Base-by-base conservation (phyloP, 2,113 vertebrate species). In the Gobius niger region DNA sequence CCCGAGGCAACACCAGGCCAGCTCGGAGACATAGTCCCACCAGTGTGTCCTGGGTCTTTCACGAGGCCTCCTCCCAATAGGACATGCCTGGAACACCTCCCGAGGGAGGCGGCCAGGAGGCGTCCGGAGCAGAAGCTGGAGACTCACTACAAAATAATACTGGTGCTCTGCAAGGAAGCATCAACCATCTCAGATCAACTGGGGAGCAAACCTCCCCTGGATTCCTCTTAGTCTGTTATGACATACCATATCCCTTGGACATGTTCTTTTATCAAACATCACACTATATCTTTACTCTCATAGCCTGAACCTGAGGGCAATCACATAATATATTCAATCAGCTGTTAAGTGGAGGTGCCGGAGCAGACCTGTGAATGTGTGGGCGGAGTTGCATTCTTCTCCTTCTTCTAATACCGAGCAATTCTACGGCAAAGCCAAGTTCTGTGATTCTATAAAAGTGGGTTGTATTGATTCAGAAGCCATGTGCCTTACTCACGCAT, bases 251-350 rank as follows among this genome's bases (percentile, higher is more conserved):
- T 24, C 16, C 19, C 18, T 54, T 54, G n/a, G 15, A 15, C 9
- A 54, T 24, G 18, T 9, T 24, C 4, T 19, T 54, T 11, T 24
- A 19, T 11, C 24, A 2, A 16, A 54, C 40, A 41, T 41, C 7
- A 60, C 40, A 56, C 40, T n/a, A 60, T 41, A 19, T n/a, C 60
- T 46, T 16, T 18, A 15, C 12, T 63, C 16, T 63, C 13, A 10
- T 46, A 42, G 4, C 42, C 44, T 63, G 60, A 63, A 63, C 60
- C 46, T 46, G 60, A 18, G 41, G 60, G 42, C 16, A 5, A 9
- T 19, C n/a, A 46, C 44, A 46, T 63, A 63, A 63, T 63, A 63
- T 63, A 63, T 16, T 46, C 60, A 63, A 46, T 44, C 44, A 46
- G 41, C 46, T 63, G 60, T 63, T 63, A 63, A 63, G 15, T 62